A percentile compares a stretch with the other conserved stretches of the same genome.
These are phyloP conservation scores for Liopterus haemorrhoidalis DNA, from an alignment of 2,888 invertebrate genomes.

Conservation along the genomic window DNA sequence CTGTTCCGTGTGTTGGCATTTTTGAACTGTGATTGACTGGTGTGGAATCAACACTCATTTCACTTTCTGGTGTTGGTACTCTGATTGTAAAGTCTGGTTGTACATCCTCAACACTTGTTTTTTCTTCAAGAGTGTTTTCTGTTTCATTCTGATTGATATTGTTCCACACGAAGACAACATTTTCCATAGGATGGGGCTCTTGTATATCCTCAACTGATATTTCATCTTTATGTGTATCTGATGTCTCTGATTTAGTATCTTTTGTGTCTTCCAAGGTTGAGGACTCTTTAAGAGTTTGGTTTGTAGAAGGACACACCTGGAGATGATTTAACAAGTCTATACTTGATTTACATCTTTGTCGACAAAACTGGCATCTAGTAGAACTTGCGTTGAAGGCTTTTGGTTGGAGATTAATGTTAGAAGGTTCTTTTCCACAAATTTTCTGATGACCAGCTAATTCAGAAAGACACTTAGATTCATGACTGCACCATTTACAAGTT, in stretches of 20 bases:
- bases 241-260: constrained; percentile 41
- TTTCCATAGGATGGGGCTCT: constrained; percentile 71
- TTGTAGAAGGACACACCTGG: constrained; percentile 61
- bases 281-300: constrained; percentile 35
- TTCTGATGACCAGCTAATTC: constrained; percentile 76
- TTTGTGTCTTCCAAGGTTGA: constrained; percentile 15
- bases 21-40: constrained; percentile 41
- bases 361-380: constrained; percentile 78
- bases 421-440: constrained; percentile 50
- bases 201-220: constrained; percentile 37
- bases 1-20: constrained; percentile 56
- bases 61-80: constrained; percentile 44
- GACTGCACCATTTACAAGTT: constrained; percentile 64
- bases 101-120: constrained; percentile 37
- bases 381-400: constrained; percentile 55
- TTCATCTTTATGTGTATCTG: constrained; percentile 37
- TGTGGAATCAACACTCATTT: constrained; percentile 33
- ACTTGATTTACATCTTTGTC: constrained; percentile 80
- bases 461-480: constrained; percentile 73
- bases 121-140: background rate
- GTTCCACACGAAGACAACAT: constrained; percentile 77
- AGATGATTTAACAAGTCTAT: constrained; percentile 71
- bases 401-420: constrained; percentile 36
- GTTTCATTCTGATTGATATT: constrained; percentile 49
- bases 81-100: constrained; percentile 41